Percentiles rank a stretch among this genome's conserved stretches.
These are phyloP conservation scores for Bufotes viridis DNA, from an alignment of 2,797 vertebrate species.

Conservation along the genomic window DNA sequence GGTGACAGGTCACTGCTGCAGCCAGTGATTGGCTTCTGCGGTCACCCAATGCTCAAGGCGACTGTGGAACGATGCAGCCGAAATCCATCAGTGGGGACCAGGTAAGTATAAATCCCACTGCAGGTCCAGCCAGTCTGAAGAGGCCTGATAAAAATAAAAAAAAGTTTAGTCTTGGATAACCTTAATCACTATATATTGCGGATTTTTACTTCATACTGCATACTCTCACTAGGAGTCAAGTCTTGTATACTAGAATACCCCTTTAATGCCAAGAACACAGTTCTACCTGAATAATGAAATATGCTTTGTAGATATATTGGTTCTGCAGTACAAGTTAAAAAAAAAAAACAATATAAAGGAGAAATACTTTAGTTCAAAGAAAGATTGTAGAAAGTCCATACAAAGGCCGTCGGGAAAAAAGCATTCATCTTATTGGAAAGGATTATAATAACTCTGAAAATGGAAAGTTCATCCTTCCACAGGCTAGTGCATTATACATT, in stretches of 20 bases:
- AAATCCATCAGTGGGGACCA: too few species aligned
- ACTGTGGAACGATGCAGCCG: too few species aligned
- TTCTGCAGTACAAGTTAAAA: not conserved
- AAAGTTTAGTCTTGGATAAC: too few species aligned
- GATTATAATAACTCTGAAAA: not conserved
- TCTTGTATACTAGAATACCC: not conserved
- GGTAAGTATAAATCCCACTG: too few species aligned
- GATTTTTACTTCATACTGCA: too few species aligned
- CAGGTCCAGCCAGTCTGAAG: too few species aligned
- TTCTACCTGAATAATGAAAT: not conserved
- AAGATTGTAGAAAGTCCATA: not conserved
- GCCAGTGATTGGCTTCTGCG: too few species aligned
- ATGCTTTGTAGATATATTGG: not conserved
- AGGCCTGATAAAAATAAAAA: too few species aligned
- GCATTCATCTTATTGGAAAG: not conserved
- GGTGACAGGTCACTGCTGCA: too few species aligned
- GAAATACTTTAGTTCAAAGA: not conserved
- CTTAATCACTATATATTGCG: too few species aligned
- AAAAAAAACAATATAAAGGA: not conserved
- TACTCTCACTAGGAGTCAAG: too few species aligned
- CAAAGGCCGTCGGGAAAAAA: not conserved
- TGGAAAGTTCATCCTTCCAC: not conserved
- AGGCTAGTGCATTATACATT: not conserved
- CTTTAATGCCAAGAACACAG: not conserved
- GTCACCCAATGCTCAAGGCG: too few species aligned